Evolutionary conservation across 2,888 invertebrate species (phyloP).

Genomic region (Eutolmus rufibarbis): DNA sequence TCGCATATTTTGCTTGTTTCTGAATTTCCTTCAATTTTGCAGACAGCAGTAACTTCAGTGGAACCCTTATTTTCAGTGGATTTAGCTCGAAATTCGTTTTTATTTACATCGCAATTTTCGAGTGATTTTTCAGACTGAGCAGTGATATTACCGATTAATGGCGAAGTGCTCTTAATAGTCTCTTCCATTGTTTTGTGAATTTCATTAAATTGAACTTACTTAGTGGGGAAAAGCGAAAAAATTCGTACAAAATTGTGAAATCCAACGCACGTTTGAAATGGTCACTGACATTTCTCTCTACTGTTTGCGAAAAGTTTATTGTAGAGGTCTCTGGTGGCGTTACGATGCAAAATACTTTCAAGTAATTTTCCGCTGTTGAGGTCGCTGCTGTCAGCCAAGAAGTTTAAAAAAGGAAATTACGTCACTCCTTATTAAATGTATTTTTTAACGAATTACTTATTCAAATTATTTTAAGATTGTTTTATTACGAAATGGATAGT

Average conservation of each 20-base stretch:
- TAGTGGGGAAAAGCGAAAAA: too few species aligned
- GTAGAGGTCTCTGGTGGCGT: not conserved
- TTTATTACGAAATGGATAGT: too few species aligned
- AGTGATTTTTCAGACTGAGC: not conserved
- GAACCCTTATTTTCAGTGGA: not conserved
- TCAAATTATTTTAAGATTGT: too few species aligned
- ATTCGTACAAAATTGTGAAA: not conserved
- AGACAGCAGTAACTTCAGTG: not conserved
- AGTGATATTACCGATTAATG: not conserved
- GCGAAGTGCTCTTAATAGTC: not conserved
- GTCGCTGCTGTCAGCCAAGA: not conserved
- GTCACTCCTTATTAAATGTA: not conserved
- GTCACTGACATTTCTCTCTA: not conserved
- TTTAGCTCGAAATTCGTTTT: not conserved
- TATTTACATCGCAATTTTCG: not conserved
- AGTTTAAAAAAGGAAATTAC: not conserved
- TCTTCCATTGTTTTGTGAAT: not conserved
- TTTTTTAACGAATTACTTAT: too few species aligned
- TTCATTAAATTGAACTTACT: not conserved
- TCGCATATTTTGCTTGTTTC: not conserved
- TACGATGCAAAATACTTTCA: not conserved
- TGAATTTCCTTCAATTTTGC: not conserved
- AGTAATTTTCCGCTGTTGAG: not conserved
- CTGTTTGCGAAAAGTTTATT: not conserved
- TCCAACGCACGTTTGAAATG: not conserved